A percentile compares a stretch with the other conserved stretches of the same genome.
phyloP scores from a whole-genome alignment of 2,797 vertebrate species.

The Pelodytes ibericus region DNA sequence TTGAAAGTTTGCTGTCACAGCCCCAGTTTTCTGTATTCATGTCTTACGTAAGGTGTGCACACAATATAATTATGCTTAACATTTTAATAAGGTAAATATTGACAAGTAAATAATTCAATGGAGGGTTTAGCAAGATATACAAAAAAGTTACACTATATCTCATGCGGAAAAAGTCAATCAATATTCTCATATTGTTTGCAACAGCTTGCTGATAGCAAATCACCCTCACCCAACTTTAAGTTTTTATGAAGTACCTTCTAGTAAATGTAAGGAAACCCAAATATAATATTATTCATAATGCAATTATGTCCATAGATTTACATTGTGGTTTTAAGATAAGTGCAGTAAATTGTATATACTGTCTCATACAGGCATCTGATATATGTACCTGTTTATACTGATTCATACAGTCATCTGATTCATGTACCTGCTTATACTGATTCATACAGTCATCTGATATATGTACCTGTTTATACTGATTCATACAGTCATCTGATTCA shows the following conservation, averaged over 20 bases:
- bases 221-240: constrained; percentile 2
- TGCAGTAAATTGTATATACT: not conserved
- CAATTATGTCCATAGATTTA: constrained; percentile 8
- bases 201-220: constrained; percentile 21
- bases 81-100: not conserved
- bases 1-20: too few relatives aligned
- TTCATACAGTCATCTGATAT: not conserved
- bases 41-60: too few relatives aligned
- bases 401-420: not conserved
- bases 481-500: not conserved
- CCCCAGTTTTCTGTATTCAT: too few relatives aligned
- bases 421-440: not conserved
- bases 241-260: constrained; percentile 7
- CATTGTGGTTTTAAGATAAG: not conserved
- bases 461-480: not conserved
- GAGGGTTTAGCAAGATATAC: not conserved
- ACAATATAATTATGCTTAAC: not conserved
- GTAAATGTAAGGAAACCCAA: constrained; percentile 11
- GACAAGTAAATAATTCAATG: not conserved
- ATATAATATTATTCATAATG: not conserved
- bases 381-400: not conserved
- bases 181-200: constrained; percentile 8
- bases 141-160: not conserved
- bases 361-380: not conserved
- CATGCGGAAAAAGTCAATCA: constrained; percentile 5